Percentiles rank a stretch among this genome's conserved stretches.
phyloP scores from a whole-genome alignment of 2,888 invertebrate genomes.

The Drosophila pullipes region DNA sequence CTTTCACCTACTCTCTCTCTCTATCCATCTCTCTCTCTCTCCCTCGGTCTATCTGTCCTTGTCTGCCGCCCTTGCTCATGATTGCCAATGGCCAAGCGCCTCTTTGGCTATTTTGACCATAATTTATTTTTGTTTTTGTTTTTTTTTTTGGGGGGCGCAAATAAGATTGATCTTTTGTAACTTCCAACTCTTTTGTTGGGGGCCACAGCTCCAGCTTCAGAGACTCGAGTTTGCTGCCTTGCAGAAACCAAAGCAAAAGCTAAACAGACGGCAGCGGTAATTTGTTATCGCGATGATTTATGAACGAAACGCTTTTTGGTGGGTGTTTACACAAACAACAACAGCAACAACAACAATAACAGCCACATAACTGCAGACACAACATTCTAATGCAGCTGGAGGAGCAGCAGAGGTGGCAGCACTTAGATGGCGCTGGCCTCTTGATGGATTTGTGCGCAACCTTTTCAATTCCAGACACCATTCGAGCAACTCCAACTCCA shows the following conservation, averaged over 20 bases:
- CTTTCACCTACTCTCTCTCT: constrained; percentile 36
- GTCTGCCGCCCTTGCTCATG: constrained; percentile 40
- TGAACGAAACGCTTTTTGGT: constrained; percentile 79
- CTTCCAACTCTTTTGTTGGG: constrained; percentile 70
- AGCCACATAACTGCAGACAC: constrained; percentile 19
- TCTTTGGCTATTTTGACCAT: constrained; percentile 60
- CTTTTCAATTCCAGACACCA: constrained; percentile 54
- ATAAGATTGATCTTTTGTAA: constrained; percentile 82
- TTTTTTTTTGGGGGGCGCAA: constrained; percentile 64
- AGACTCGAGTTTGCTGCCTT: constrained; percentile 10
- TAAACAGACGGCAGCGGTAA: constrained; percentile 80
- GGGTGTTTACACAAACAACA: constrained; percentile 76
- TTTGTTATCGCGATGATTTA: constrained; percentile 85
- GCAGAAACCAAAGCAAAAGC: constrained; percentile 7
- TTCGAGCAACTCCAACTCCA: constrained; percentile 23
- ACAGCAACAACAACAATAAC: constrained; percentile 23
- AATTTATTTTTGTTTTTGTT: constrained; percentile 26
- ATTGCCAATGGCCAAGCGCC: constrained; percentile 63
- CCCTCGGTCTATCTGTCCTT: constrained; percentile 13
- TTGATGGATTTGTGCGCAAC: constrained; percentile 78
- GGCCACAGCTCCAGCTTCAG: constrained; percentile 11
- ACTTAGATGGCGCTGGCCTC: constrained; percentile 73
- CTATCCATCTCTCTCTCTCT: background rate
- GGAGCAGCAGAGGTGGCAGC: background rate
- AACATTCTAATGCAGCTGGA: constrained; percentile 62